Evolutionary conservation across 2,113 vertebrate genomes (phyloP).

Genomic region (Butastur rufipennis): DNA sequence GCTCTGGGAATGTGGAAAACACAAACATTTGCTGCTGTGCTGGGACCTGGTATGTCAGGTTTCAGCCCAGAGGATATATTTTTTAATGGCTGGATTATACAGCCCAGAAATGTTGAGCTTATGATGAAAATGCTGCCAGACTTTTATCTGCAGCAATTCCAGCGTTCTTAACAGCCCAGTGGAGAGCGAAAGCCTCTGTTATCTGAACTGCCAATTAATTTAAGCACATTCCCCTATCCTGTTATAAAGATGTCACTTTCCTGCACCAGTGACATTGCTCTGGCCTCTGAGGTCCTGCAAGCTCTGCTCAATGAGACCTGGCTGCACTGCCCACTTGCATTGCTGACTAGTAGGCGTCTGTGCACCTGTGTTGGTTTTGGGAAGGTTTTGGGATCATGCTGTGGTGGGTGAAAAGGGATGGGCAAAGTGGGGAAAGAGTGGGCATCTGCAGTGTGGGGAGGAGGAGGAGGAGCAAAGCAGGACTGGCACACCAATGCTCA

Average conservation of each 20-base stretch:
- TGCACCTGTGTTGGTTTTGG: accelerated
- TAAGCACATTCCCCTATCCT: not conserved
- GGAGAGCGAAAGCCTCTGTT: not conserved
- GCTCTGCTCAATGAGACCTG: not conserved
- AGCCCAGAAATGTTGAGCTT: not conserved
- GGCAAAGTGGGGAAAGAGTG: accelerated
- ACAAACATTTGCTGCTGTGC: not conserved
- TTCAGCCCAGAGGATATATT: not conserved
- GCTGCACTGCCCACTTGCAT: accelerated
- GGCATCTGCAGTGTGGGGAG: too few relatives aligned
- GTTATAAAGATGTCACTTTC: not conserved
- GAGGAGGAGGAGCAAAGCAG: not conserved
- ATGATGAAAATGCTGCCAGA: not conserved
- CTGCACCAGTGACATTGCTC: not conserved
- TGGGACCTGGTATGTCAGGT: not conserved
- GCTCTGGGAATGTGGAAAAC: not conserved
- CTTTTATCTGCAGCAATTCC: constrained; percentile 35
- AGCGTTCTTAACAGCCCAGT: not conserved
- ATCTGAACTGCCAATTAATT: not conserved
- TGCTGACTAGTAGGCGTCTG: not conserved
- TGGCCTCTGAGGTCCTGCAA: not conserved
- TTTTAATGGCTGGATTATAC: not conserved
- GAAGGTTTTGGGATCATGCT: not conserved
- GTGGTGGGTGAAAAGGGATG: not conserved
- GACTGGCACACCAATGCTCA: accelerated